Evolutionary conservation across 2,113 vertebrate genomes (phyloP).

Genomic region (Calyptomena viridis): DNA sequence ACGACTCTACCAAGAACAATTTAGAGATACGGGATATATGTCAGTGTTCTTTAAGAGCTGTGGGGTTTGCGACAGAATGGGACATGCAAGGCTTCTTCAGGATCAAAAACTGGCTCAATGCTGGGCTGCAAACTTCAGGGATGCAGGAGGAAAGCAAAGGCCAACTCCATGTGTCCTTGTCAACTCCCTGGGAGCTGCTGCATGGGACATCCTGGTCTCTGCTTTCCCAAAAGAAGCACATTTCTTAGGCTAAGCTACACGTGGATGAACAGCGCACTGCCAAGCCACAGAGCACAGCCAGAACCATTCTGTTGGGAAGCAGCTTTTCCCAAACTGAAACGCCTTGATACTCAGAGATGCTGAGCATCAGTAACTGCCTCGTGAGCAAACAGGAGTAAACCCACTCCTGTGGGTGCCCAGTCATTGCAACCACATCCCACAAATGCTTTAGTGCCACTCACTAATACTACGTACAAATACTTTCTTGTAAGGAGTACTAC

Average conservation of each 20-base stretch:
- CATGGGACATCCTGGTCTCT: not conserved
- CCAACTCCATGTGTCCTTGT: not conserved
- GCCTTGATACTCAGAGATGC: not conserved
- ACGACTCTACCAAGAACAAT: not conserved
- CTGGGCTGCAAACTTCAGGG: not conserved
- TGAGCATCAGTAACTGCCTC: not conserved
- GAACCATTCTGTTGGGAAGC: not conserved
- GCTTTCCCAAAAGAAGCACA: not conserved
- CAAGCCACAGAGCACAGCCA: not conserved
- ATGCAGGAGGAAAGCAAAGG: not conserved
- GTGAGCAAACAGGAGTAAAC: not conserved
- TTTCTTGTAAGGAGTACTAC: not conserved
- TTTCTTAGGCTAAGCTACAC: not conserved
- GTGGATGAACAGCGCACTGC: not conserved
- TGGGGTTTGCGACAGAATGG: not conserved
- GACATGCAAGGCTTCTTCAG: not conserved
- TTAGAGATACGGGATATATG: not conserved
- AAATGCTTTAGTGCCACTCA: not conserved
- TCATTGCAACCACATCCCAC: not conserved
- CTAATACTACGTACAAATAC: rapidly evolving
- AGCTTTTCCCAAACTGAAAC: not conserved
- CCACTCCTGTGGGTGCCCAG: not conserved
- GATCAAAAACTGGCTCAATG: rapidly evolving
- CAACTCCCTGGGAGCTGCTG: not conserved
- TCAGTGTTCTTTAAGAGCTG: not conserved